These are phyloP conservation scores for Enchytraeus crypticus DNA, from an alignment of 2,888 invertebrate species.

Conservation along the genomic window DNA sequence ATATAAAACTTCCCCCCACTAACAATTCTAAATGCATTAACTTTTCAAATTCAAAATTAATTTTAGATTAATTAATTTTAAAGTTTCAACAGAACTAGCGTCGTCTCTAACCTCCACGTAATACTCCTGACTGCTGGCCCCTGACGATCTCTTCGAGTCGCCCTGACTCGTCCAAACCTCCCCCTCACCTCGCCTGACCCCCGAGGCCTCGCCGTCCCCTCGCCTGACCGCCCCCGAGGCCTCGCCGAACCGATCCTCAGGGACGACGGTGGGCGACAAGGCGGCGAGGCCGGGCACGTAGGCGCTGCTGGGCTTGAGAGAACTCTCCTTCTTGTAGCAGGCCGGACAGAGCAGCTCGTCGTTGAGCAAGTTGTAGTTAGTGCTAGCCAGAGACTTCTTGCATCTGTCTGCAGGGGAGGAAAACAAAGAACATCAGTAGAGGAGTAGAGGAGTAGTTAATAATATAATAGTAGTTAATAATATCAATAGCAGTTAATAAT, in stretches of 20 bases:
- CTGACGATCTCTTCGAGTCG: slow-evolving; percentile 1
- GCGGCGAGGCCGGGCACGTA: neutral
- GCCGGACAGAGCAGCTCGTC: slow-evolving; percentile 79
- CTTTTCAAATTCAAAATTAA: no score
- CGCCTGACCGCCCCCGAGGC: neutral
- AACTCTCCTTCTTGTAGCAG: slow-evolving; percentile 79
- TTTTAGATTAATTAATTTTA: no score
- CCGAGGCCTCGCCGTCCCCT: slow-evolving; percentile 7
- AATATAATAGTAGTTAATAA: no score
- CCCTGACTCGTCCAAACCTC: neutral
- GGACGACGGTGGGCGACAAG: neutral
- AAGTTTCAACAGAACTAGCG: no score
- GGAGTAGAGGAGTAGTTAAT: neutral
- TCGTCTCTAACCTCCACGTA: neutral
- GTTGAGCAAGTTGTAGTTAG: slow-evolving; percentile 75
- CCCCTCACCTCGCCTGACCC: neutral
- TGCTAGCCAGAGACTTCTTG: slow-evolving; percentile 45
- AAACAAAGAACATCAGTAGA: neutral
- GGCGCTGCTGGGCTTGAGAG: slow-evolving; percentile 61
- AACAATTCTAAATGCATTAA: no score
- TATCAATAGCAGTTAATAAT: no score
- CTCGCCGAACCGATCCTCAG: neutral
- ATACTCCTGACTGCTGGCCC: neutral
- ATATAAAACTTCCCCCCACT: no score
- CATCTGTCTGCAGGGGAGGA: slow-evolving; percentile 33